Base-by-base conservation (phyloP, 2,888 invertebrate species). In the Cosmia pyralina region DNA sequence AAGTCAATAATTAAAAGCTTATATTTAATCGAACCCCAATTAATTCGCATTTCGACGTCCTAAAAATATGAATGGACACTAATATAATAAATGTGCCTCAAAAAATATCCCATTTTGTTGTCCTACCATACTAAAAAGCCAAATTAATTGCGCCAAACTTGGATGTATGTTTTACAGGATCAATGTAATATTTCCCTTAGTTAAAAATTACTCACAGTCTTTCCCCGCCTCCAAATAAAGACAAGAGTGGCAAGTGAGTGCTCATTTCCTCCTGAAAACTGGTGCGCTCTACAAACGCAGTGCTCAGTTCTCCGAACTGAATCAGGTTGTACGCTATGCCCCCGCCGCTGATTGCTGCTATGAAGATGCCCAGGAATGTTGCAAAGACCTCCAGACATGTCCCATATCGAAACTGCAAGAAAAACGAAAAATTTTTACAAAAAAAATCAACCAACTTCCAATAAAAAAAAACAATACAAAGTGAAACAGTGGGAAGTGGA, bases 291-390 rank as follows among this genome's bases (percentile, higher is more conserved):
- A 97, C 97, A 86, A 97, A 94, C 7, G 97, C 88, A 1, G 97
- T 96, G 74, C 96, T 97, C 67, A 97, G 94, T 85, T 97, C 96
- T 1, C 97, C 97, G 83, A 97, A 97, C 77, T 97, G 96, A 75
- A 97, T 95, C 66, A 97, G 94, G 86, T 97, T 96, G 85, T 96
- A 93, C 60, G 97, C 96, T 2, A 96, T 90, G 0, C 96, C 95
- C 13, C 91, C 90, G 0, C 95, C 96, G 28, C 95, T 94, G 22
- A 94, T 80, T 7, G 92, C 60, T 3, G 92, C 94, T 60, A 92
- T 79, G 0, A 94, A 4, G 3, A 93, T 79, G 0, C 94, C 95
- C 0, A 90, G 4, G 3, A 90, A 69, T 0, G 93, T 94, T 0
- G 94, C 94, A 4, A 86, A 53, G 0, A 90, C 41, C 77, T 95